Evolutionary conservation across 2,113 vertebrate genomes (phyloP), one percentile per base, ranked within the genome.

Genomic region (Malurus elegans): DNA sequence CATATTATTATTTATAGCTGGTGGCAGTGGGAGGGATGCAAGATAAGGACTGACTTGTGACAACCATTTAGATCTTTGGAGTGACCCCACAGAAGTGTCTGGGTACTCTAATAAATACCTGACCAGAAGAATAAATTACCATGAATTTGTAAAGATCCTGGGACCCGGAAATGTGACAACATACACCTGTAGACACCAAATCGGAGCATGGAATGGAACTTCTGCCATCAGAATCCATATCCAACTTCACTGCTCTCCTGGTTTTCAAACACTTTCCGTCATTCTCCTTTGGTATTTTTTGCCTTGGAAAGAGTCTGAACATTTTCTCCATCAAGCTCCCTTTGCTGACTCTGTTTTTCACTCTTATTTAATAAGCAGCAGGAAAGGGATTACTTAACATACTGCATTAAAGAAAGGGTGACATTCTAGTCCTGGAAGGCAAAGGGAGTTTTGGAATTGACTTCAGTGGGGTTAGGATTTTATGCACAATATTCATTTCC

Each of bases 381-480:
- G 58, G 54, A 73, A 47, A 47, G 24, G 17, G 44, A 66, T 84
- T 70, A 74, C 75, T 76, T 71, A 75, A 38, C 26, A 65, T 15
- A 16, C 15, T 51, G 78, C 57, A 50, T 65, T 48, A 84, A 74
- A 64, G 44, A 34, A 71, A 53, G 61, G 57, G 40, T 71, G 79
- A 60, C n/a, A 38, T 70, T 50, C 86, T 62, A 47, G 88, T 73
- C 82, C 51, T 95, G 75, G 71, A 79, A 86, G 67, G 56, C 93
- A 70, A 8, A 12, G 29, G 60, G 47, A 86, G 16, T 64, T 93
- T 88, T 93, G 82, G 75, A 73, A 74, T 42, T 90, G 31, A 20
- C 87, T 94, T 66, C 45, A 69, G 58, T 80, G 69, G 32, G 19
- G 36, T 86, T 67, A 42, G 79, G 72, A 84, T 90, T 95, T 96